A percentile compares a stretch with the other conserved stretches of the same genome.
Conservation (phyloP, 2,888 invertebrate genomes). For the Aphidius colemani region DNA sequence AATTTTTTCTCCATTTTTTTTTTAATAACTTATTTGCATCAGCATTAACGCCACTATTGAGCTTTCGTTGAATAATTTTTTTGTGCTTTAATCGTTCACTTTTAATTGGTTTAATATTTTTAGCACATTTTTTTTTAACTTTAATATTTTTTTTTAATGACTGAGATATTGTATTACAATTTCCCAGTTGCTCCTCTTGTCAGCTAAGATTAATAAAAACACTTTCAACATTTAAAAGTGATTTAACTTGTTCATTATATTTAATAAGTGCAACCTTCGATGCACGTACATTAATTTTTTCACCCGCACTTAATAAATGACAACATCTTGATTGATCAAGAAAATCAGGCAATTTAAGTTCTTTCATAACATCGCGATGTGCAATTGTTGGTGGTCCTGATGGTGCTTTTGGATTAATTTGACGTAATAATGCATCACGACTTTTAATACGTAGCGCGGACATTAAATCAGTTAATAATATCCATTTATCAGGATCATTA, state of each 20-base stretch:
- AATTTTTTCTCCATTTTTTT: neutral
- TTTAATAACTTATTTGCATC: neutral
- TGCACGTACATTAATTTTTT: constrained; percentile 78
- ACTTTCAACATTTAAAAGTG: constrained; percentile 81
- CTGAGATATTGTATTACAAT: constrained; percentile 6
- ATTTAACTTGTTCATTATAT: constrained; percentile 82
- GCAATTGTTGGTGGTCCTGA: constrained; percentile 66
- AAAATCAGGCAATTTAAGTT: constrained; percentile 80
- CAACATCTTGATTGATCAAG: constrained; percentile 80
- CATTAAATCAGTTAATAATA: constrained; percentile 79
- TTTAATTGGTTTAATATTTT: neutral
- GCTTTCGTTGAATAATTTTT: neutral
- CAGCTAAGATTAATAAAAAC: constrained; percentile 68
- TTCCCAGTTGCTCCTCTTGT: constrained; percentile 56
- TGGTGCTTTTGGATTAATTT: constrained; percentile 64
- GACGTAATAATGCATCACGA: constrained; percentile 77
- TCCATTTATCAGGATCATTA: constrained; percentile 72
- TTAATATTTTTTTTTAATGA: neutral
- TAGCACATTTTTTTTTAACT: neutral
- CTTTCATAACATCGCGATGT: constrained; percentile 63
- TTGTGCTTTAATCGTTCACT: constrained; percentile 7
- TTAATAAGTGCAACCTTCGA: constrained; percentile 82
- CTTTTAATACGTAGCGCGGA: constrained; percentile 79
- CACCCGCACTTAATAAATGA: constrained; percentile 77
- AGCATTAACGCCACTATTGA: neutral